Base-by-base conservation (phyloP, 2,888 invertebrate genomes). In the Melipona beecheii region DNA sequence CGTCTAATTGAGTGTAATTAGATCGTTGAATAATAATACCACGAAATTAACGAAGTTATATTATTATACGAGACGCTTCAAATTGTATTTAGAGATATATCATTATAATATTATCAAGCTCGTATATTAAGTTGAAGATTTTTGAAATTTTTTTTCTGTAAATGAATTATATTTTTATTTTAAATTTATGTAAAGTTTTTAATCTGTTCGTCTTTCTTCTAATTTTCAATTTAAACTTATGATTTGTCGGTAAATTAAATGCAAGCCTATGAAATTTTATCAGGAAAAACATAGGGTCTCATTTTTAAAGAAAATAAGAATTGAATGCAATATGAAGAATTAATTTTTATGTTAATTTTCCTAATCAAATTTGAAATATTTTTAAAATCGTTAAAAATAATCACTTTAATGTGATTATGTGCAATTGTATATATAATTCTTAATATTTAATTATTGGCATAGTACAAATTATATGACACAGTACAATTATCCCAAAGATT, bases 391-490 rank as follows among this genome's bases (percentile, higher is more conserved):
- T 31, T 73, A 49, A 43, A 43, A 43, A 43, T 9, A 43, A 66
- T 24, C 52, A 81, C 27, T 74, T 56, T 81, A 58, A 56, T 9
- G n/a, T 50, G 27, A 72, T 56, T 52, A 27, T 36, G 60, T 76
- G 72, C 62, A 76, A 73, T 69, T 81, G 76, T 83, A 81, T 15
- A 76, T 81, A 81, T 81, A 83, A 60, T 60, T 72, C 49, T 68
- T 76, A 43, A 62, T 50, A 64, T 49, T 19, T 74, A 70, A 82
- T 69, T 52, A 74, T 65, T 49, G 50, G 21, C 19, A 73, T 73
- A 83, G 83, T 83, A 83, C 81, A 83, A 83, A 83, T 73, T 58
- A 81, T 49, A 56, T 58, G 72, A 50, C 52, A 76, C 36, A 49
- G 49, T 76, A 76, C 62, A 81, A 73, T 69, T 83, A 50, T 17